Conservation (phyloP, 2,888 invertebrate genomes). For the Chalcis sispes region DNA sequence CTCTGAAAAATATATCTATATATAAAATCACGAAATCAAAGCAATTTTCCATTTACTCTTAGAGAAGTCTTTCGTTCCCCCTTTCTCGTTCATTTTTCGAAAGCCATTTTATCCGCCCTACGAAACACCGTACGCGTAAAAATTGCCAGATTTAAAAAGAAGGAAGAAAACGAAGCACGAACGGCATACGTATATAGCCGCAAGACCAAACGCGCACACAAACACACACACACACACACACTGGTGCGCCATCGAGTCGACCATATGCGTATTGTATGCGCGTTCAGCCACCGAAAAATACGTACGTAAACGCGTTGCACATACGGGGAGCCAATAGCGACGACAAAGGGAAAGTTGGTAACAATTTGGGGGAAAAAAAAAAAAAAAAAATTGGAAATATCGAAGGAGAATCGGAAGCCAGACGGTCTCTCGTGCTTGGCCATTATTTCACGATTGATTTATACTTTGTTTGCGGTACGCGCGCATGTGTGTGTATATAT, state of each 20-base stretch:
- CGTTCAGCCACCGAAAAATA: conserved; percentile 6
- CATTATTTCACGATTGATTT: conserved; percentile 74
- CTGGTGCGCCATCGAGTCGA: no score
- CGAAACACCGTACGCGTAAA: not conserved
- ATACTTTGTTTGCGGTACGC: conserved; percentile 71
- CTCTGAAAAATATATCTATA: not conserved
- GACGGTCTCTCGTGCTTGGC: conserved; percentile 51
- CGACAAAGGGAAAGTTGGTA: conserved; percentile 64
- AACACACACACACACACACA: no score
- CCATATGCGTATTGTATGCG: conserved; percentile 36
- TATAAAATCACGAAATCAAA: not conserved
- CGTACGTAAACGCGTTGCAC: not conserved
- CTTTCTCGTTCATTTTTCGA: not conserved
- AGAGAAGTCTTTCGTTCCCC: not conserved
- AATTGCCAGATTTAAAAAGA: conserved; percentile 28
- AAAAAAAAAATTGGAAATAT: conserved; percentile 73
- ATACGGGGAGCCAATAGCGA: not conserved
- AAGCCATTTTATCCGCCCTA: not conserved
- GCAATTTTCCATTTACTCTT: conserved; percentile 22
- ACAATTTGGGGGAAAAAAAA: conserved; percentile 70
- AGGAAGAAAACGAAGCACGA: not conserved
- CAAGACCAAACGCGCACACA: no score
- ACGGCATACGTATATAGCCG: not conserved
- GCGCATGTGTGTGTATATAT: not conserved
- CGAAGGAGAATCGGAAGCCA: conserved; percentile 61